Evolutionary conservation across 2,113 vertebrate genomes (phyloP).

Genomic region (Tragelaphus buxtoni): DNA sequence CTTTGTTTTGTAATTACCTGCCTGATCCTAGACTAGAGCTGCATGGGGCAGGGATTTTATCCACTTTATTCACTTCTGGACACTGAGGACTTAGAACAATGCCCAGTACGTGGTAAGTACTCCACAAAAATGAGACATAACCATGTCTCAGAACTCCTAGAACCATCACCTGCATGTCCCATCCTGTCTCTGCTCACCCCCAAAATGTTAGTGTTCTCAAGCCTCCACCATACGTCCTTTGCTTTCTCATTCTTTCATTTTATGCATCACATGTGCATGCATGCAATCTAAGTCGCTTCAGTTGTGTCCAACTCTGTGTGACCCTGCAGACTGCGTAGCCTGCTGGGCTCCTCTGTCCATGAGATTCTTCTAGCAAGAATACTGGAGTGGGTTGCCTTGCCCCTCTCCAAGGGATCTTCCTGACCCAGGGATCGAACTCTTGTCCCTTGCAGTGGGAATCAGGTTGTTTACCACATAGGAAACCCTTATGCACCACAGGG

Average conservation of each 20-base stretch:
- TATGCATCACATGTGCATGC: accelerated
- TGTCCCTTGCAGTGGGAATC: neutral
- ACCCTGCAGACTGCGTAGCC: too few relatives aligned
- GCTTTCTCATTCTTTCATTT: neutral
- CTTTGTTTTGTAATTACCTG: neutral
- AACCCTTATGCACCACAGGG: neutral
- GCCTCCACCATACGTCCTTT: neutral
- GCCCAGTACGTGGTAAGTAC: neutral
- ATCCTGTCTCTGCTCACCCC: neutral
- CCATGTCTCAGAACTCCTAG: neutral
- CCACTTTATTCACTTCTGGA: neutral
- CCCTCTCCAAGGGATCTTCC: neutral
- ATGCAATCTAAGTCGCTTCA: neutral
- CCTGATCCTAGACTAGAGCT: neutral
- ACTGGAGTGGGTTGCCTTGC: too few relatives aligned
- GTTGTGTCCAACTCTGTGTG: neutral
- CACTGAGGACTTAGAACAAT: too few relatives aligned
- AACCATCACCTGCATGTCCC: too few relatives aligned
- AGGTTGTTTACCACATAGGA: neutral
- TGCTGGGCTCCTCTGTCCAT: too few relatives aligned
- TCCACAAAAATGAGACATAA: neutral
- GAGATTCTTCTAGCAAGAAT: too few relatives aligned
- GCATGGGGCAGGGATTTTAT: neutral
- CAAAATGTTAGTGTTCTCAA: neutral
- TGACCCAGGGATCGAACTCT: accelerated